A percentile compares a stretch with the other conserved stretches of the same genome.
Evolutionary conservation across 2,888 invertebrate species (phyloP).

Genomic region (Acleris holmiana): DNA sequence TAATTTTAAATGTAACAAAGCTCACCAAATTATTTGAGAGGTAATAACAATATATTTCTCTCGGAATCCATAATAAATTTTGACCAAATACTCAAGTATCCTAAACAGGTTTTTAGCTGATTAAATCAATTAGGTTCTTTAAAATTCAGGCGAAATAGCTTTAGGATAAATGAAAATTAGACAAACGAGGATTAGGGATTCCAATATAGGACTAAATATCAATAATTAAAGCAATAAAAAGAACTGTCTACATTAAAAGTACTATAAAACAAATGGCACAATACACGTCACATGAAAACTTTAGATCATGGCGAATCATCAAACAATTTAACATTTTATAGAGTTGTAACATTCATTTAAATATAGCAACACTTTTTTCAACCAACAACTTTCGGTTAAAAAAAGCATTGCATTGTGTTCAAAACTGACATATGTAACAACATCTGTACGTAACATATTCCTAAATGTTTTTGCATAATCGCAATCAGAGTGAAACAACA

Average conservation of each 20-base stretch:
- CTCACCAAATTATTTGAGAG: too few relatives aligned
- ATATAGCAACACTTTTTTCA: constrained; percentile 24
- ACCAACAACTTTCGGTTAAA: neutral
- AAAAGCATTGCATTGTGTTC: neutral
- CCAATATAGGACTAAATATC: too few relatives aligned
- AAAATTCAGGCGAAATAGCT: too few relatives aligned
- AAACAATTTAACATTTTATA: constrained; percentile 34
- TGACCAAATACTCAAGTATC: too few relatives aligned
- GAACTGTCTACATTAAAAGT: constrained; percentile 14
- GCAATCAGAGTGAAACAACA: constrained; percentile 3
- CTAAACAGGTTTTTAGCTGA: too few relatives aligned
- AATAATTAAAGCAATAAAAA: constrained; percentile 3
- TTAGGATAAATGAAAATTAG: too few relatives aligned
- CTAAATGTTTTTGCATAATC: constrained; percentile 3
- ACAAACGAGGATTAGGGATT: too few relatives aligned
- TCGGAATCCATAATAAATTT: too few relatives aligned
- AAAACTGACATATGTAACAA: constrained; percentile 27
- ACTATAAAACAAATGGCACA: constrained; percentile 30
- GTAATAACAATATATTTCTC: too few relatives aligned
- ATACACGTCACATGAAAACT: constrained; percentile 22
- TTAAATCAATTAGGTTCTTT: too few relatives aligned
- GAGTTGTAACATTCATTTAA: constrained; percentile 33
- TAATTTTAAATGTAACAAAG: constrained; percentile 38
- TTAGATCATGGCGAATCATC: constrained; percentile 27
- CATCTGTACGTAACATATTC: constrained; percentile 12